Base-by-base conservation (phyloP, 2,888 invertebrate species). In the Conchocele bisecta region DNA sequence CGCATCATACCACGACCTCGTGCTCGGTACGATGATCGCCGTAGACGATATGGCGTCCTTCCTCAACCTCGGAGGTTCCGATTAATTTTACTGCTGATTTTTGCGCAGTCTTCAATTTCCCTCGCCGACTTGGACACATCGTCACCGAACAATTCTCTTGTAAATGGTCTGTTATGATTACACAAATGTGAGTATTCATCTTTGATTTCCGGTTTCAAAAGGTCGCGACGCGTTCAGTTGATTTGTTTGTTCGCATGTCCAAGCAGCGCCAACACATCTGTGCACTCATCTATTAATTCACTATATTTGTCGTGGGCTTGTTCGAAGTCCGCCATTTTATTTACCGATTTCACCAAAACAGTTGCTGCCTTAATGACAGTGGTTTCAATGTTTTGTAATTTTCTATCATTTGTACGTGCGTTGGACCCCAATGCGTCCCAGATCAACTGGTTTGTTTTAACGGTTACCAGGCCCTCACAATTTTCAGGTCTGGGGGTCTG, bases 161-260 rank as follows among this genome's bases (percentile, higher is more conserved):
- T 59, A 35, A 60, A 70, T 7, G 58, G 46, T 20, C 64, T 26
- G 28, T 31, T 35, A 6, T 65, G 70, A 20, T 46, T 15, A 42
- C 65, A 65, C 17, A 70, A 33, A 50, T 53, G 66, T 15, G 28
- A 5, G 51, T 66, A 66, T n/a, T 66, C 59, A 22, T n/a, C 13
- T 11, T 15, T 39, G 6, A 54, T 15, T 53, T 71, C 65, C 29
- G 65, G 65, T 33, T 66, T 65, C 9, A 66, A 35, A 6, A 71
- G 29, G 11, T 71, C 65, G 20, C 65, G 41, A 50, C 65, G 28
- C 15, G 50, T 44, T 22, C 66, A 29, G 33, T 68, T 51, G 29
- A 74, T 50, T 50, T 73, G 72, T 51, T 35, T 63, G 37, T 75
- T 75, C n/a, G 66, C 29, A 58, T 78, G 75, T 4, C 69, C 60